Percentiles rank a stretch among this genome's conserved stretches.
phyloP scores from a whole-genome alignment of 2,888 invertebrate genomes.

The Tenthredo scrophulariae region DNA sequence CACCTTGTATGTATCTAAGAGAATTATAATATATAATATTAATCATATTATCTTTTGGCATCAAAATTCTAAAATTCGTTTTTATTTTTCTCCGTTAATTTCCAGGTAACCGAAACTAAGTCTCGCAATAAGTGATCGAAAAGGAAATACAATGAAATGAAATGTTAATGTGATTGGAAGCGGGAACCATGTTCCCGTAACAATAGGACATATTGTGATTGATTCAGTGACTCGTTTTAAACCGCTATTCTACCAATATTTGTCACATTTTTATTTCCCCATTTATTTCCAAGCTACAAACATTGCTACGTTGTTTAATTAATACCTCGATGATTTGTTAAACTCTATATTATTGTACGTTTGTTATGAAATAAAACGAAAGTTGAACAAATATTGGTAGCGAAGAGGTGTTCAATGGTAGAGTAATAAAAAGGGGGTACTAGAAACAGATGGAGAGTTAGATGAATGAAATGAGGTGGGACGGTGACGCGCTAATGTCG shows the following conservation, averaged over 20 bases:
- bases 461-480: constrained; percentile 20
- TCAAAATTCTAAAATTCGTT: constrained; percentile 53
- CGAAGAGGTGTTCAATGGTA: neutral
- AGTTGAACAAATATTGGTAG: constrained; percentile 19
- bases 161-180: constrained; percentile 57
- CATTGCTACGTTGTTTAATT: neutral
- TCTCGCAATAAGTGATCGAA: constrained; percentile 60
- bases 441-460: constrained; percentile 4
- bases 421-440: neutral
- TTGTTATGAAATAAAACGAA: neutral
- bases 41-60: constrained; percentile 45
- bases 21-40: constrained; percentile 14
- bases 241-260: constrained; percentile 31
- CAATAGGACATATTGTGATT: constrained; percentile 63
- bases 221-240: constrained; percentile 22
- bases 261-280: neutral
- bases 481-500: constrained; percentile 69
- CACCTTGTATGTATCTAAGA: constrained; percentile 38
- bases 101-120: constrained; percentile 75
- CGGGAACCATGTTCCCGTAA: constrained; percentile 69
- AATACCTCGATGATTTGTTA: neutral
- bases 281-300: neutral
- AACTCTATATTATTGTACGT: neutral
- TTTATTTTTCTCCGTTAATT: constrained; percentile 69
- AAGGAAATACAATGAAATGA: constrained; percentile 55